phyloP scores from a whole-genome alignment of 2,113 vertebrate genomes.

The Setophaga coronata region DNA sequence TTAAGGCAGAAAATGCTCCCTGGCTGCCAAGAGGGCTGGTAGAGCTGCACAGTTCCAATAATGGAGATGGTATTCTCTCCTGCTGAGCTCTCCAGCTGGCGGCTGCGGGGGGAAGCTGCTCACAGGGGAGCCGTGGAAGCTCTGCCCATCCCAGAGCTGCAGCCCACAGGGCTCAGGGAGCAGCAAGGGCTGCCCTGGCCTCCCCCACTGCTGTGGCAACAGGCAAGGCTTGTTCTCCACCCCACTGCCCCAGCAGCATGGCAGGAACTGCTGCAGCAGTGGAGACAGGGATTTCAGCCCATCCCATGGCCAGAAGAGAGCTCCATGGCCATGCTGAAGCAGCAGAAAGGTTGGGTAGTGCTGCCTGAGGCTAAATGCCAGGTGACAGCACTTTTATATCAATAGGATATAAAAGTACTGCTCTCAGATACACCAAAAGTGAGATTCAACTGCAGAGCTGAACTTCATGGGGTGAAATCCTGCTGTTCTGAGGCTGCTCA shows the following conservation, averaged over 20 bases:
- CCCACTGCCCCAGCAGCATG: background rate
- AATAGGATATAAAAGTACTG: background rate
- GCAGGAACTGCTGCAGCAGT: background rate
- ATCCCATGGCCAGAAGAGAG: background rate
- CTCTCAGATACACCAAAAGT: background rate
- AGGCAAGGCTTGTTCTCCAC: fast-evolving
- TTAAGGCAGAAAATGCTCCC: constrained; percentile 64
- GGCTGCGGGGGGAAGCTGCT: background rate
- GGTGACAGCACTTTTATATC: background rate
- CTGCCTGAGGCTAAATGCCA: background rate
- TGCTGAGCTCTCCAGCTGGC: constrained; percentile 38
- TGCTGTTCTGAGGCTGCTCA: background rate
- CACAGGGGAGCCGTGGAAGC: background rate
- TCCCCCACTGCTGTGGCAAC: fast-evolving
- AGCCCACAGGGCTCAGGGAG: background rate
- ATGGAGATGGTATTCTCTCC: constrained; percentile 67
- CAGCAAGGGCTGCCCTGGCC: background rate
- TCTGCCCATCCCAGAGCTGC: background rate
- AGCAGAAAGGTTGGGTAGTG: background rate
- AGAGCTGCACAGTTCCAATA: constrained; percentile 59
- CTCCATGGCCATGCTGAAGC: background rate
- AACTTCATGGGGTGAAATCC: background rate
- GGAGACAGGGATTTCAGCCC: background rate
- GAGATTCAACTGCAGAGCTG: background rate
- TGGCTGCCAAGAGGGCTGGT: constrained; percentile 47